Base-by-base conservation (phyloP, 53 echinoderm and acorn worm genomes). In the Pentamera pediparva region DNA sequence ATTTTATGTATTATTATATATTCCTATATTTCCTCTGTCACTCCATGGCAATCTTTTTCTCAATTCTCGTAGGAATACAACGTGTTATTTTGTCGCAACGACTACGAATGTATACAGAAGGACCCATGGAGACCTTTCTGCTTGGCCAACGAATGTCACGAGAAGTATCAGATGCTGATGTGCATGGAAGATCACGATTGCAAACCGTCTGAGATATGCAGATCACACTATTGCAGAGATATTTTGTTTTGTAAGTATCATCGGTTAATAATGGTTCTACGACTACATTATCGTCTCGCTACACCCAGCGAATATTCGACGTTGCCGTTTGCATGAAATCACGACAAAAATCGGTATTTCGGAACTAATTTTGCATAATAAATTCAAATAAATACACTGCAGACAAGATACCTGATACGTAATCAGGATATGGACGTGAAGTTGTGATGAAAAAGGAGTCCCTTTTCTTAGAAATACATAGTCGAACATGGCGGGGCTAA, bases 111-210 rank as follows among this genome's bases (percentile, higher is more conserved):
- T 18, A 67, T 67, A 8, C 41, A 26, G 30, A 67, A 67, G 45
- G 67, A 67, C 41, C 67, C 67, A 17, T 67, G 67, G 67, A 25
- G 67, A 45, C 67, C 67, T 43, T 67, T 67, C 45, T 67, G 67
- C 20, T 67, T 67, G 41, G 67, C 67, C 18, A 45, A 41, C 30
- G 67, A 67, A 47, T 67, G 67, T 29, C 67, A 67, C 45, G 67
- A 67, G 41, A 67, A 67, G 28, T 67, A 67, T 28, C 67, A 67
- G 30, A 67, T 67, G 67, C 21, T 67, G 47, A 67, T 67, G 67
- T 67, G 67, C 30, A 67, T 67, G 67, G 40, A 41, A 19, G 67
- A 67, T 30, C 29, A 67, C 13, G 67, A 67, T 17, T 67, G 67
- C 47, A 45, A 67, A 45, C 20, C 39, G 26, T 29, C 4, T 6